phyloP scores from a whole-genome alignment of 2,797 vertebrate genomes.

The Micromesistius poutassou region DNA sequence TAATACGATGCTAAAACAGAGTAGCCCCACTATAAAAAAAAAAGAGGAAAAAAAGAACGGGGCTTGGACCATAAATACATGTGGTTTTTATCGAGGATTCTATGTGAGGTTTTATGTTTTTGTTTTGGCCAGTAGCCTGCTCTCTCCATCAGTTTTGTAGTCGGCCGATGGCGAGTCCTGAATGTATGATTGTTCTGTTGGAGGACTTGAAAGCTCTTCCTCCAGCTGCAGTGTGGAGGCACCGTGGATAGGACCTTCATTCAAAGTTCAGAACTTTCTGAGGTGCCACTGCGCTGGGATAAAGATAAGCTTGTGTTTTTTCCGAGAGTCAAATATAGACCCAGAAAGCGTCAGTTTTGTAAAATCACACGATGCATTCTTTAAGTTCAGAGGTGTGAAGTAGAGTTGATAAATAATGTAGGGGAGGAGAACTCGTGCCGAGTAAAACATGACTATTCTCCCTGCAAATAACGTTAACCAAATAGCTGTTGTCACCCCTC shows the following conservation, averaged over 20 bases:
- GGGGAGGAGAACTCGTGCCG: not conserved
- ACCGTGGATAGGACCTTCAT: not conserved
- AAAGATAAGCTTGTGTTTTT: not conserved
- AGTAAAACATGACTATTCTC: not conserved
- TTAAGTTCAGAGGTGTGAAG: not conserved
- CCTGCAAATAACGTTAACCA: not conserved
- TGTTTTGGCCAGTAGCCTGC: not conserved
- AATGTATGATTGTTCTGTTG: not conserved
- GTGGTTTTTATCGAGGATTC: not conserved
- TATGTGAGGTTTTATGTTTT: not conserved
- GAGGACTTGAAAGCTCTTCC: not conserved
- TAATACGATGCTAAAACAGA: not conserved
- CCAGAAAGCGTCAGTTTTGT: not conserved
- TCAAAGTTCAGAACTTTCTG: not conserved
- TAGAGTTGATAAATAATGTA: not conserved
- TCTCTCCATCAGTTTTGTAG: slow-evolving; percentile 1
- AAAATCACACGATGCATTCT: not conserved
- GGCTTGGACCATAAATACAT: not conserved
- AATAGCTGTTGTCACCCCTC: not conserved
- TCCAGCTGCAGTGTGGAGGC: not conserved
- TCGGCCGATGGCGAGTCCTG: not conserved
- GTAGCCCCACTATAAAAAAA: not conserved
- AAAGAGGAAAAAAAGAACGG: not conserved
- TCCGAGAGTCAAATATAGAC: not conserved
- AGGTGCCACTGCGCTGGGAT: not conserved